Base-by-base conservation (phyloP, 2,113 vertebrate genomes). In the Phoenicopterus ruber region DNA sequence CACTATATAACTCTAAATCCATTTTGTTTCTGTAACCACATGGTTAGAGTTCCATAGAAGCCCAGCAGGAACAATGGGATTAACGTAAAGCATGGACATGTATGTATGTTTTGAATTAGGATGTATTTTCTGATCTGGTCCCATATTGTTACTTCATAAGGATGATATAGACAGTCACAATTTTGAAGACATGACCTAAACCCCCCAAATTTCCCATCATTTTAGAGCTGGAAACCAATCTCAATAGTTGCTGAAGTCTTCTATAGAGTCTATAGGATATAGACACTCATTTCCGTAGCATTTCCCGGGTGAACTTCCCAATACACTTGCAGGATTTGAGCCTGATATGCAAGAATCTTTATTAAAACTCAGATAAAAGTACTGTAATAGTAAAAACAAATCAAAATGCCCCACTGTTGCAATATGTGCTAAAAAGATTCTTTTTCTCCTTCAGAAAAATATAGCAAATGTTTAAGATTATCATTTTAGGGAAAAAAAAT, bases 161-260 rank as follows among this genome's bases (percentile, higher is more conserved):
- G 26, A 44, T 52, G 28, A 42, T 57, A 20, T 2, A 80, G 31
- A 32, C 9, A 34, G 22, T 63, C 24, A 17, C 4, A n/a, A 11
- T 70, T 63, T 72, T 69, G 29, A 66, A 57, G 22, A 70, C 3
- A 25, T 31, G 32, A 17, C 6, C 4, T 42, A 63, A 63, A 6
- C 0, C 1, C 4, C 18, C 12, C 5, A 63, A 1, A 34, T 70
- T 90, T 78, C 55, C 34, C 11, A 11, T 28, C 0, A 15, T 69
- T 87, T 78, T 50, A 38, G 36, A 50, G 3, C 9, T 78, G 11
- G 22, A 89, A 83, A 11, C 7, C 32, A 83, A 8, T 76, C 17
- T 62, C 17, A 63, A 13, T 9, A 58, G 17, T 59, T 55, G 10
- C 22, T 62, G 20, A 63, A 73, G 5, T 52, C 31, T 61, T 70